A percentile compares a stretch with the other conserved stretches of the same genome.
Evolutionary conservation across 2,888 invertebrate species (phyloP).

Genomic region (Osmoderma eremita): DNA sequence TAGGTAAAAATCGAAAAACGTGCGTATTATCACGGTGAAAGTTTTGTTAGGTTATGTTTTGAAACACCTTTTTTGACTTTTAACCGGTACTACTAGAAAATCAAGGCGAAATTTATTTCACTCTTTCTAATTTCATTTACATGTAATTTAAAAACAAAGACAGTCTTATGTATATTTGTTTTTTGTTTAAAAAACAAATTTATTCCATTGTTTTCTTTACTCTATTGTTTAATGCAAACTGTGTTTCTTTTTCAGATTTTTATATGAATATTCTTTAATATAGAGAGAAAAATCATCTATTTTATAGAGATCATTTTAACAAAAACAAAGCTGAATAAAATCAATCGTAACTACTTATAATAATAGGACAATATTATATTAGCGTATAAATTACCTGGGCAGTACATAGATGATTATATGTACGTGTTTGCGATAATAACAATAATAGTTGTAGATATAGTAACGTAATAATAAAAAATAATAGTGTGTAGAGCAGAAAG

Average conservation of each 20-base stretch:
- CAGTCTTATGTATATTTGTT: background rate
- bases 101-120: background rate
- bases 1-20: constrained; percentile 8
- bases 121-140: constrained; percentile 1
- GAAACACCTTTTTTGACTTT: constrained; percentile 51
- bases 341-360: constrained; percentile 34
- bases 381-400: constrained; percentile 9
- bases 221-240: background rate
- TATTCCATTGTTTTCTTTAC: constrained; percentile 3
- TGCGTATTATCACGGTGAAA: constrained; percentile 24
- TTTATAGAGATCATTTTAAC: constrained; percentile 32
- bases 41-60: constrained; percentile 54
- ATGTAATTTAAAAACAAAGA: constrained; percentile 7
- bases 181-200: constrained; percentile 1
- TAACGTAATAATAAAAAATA: constrained; percentile 26
- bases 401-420: constrained; percentile 30
- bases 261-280: constrained; percentile 34
- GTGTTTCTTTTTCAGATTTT: constrained; percentile 34
- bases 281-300: constrained; percentile 27
- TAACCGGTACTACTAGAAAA: constrained; percentile 42
- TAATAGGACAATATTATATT: constrained; percentile 32
- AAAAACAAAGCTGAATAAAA: constrained; percentile 25
- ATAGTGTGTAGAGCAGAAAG: background rate
- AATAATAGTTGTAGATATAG: constrained; percentile 32
- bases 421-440: constrained; percentile 35